Percentiles rank a stretch among this genome's conserved stretches.
These are phyloP conservation scores for Deladenus siricidicola DNA, from an alignment of 2,888 invertebrate genomes.

Conservation along the genomic window DNA sequence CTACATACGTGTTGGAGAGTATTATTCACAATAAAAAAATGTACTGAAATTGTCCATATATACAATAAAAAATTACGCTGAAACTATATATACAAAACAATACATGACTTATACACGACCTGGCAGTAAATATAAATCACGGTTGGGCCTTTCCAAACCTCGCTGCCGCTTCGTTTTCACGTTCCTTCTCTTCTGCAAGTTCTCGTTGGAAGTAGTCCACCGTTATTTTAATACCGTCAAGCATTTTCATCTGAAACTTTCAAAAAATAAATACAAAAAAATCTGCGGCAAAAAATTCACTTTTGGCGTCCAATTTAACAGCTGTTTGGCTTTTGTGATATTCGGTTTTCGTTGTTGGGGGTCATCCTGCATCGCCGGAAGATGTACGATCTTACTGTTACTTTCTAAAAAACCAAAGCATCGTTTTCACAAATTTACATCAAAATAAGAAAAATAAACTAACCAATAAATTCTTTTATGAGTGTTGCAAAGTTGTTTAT, in stretches of 20 bases:
- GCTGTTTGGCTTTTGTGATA: conserved; percentile 75
- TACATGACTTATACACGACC: too few relatives aligned
- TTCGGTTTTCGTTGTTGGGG: conserved; percentile 88
- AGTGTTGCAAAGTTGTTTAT: conserved; percentile 67
- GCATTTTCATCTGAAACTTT: conserved; percentile 64
- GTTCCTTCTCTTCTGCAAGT: conserved; percentile 56
- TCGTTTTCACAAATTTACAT: neutral
- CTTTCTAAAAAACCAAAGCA: conserved; percentile 67
- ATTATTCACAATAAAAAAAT: too few relatives aligned
- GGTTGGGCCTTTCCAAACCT: too few relatives aligned
- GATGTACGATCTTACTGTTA: conserved; percentile 71
- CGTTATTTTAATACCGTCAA: conserved; percentile 78
- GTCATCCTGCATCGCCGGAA: conserved; percentile 85
- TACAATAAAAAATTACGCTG: too few relatives aligned
- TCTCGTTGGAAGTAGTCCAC: conserved; percentile 88
- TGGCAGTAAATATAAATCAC: too few relatives aligned
- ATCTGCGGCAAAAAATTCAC: conserved; percentile 56
- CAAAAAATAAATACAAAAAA: neutral
- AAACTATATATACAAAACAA: too few relatives aligned
- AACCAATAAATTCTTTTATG: conserved; percentile 58
- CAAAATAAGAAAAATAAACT: conserved; percentile 24
- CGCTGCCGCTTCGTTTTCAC: neutral
- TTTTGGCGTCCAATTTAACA: conserved; percentile 84
- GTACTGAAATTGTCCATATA: too few relatives aligned
- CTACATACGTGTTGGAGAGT: too few relatives aligned